Base-by-base conservation (phyloP, 2,797 vertebrate species). In the Epinephelus coioides region DNA sequence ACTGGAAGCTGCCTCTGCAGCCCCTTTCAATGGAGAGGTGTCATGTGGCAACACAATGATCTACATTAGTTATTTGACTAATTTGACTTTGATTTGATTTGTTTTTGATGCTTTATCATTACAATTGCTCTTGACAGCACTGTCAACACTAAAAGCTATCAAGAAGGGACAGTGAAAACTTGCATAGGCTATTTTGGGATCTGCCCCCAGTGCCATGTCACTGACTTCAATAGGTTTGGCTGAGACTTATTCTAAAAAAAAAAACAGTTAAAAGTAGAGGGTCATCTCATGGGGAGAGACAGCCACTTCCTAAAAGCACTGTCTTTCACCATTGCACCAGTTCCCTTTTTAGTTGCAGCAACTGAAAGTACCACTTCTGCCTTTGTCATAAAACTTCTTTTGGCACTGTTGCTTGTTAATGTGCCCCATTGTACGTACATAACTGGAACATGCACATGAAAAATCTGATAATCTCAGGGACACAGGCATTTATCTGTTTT, bases 311-410 rank as follows among this genome's bases (percentile, higher is more conserved):
- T 18, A 1, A 55, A 80, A 77, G 7, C 4, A 5, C 8, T 0
- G 3, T 63, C 19, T 82, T 53, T 69, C 15, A 69, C 56, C 30
- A 34, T 23, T 0, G 8, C 4, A 49, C 17, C 18, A 59, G 69
- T 83, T 91, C 84, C 72, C 17, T 10, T 78, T 80, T 69, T 1
- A 9, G 12, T 21, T 47, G 23, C 25, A 60, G 62, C 27, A 72
- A 51, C 47, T 47, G 53, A 79, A 86, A 76, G n/a, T 23, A 3
- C 0, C 18, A 82, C 73, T 84, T 85, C 82, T 88, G 56, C 25
- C 17, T 78, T 51, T 68, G 44, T 27, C 18, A 18, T 2, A 19
- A 49, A 3, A 47, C 11, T 3, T 49, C 14, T 0, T 49, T 46
- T 21, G 11, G 34, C 25, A 6, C 25, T 18, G 14, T 25, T 25